These are phyloP conservation scores for Oncorhynchus gorbuscha DNA, from an alignment of 2,113 vertebrate species.

Conservation along the genomic window DNA sequence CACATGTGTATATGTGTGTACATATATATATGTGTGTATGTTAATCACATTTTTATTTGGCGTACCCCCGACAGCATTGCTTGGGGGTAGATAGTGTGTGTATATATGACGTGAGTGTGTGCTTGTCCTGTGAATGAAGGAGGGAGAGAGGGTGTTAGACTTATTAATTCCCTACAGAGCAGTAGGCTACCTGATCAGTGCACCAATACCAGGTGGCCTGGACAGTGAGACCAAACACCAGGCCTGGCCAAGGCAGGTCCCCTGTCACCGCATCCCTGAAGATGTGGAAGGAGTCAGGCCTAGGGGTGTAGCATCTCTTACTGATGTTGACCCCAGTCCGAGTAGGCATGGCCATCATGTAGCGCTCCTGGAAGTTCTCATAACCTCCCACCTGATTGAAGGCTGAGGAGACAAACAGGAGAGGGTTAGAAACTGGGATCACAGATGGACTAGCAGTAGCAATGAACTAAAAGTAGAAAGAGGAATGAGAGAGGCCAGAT, in stretches of 20 bases:
- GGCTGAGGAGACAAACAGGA: conserved; percentile 63
- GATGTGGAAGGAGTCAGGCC: conserved; percentile 85
- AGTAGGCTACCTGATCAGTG: conserved; percentile 85
- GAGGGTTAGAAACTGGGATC: conserved; percentile 75
- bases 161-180: not conserved
- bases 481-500: not conserved
- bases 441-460: not conserved
- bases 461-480: too few species aligned
- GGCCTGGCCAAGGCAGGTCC: conserved; percentile 91
- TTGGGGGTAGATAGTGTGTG: too few species aligned
- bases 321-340: not conserved
- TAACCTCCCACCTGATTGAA: conserved; percentile 87
- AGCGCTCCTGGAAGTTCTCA: conserved; percentile 73
- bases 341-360: conserved; percentile 83
- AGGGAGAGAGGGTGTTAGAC: conserved; percentile 3
- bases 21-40: too few species aligned
- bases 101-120: not conserved
- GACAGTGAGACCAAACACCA: conserved; percentile 86
- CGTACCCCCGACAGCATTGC: too few species aligned
- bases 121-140: conserved; percentile 10
- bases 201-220: conserved; percentile 93
- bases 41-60: too few species aligned
- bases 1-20: too few species aligned
- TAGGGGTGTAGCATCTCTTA: conserved; percentile 77
- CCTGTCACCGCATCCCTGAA: conserved; percentile 82